Evolutionary conservation across 2,797 vertebrate genomes (phyloP), one percentile per base, ranked within the genome.

Genomic region (Carduelis carduelis): DNA sequence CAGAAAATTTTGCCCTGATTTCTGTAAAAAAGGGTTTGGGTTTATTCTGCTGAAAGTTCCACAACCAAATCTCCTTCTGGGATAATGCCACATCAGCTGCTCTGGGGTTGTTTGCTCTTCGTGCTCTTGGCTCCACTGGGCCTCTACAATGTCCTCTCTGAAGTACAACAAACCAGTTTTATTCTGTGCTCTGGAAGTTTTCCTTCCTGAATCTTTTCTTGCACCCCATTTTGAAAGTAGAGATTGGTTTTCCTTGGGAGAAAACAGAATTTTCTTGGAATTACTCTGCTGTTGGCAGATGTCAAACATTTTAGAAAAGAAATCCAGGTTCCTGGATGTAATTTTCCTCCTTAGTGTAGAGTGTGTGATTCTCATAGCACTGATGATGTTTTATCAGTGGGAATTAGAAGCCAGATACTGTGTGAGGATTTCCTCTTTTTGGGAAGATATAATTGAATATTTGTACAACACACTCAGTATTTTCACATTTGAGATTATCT

Each of bases 111-210:
- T 68, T 74, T 1, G 1, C 21, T 57, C 14, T 60, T 83, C 4
- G 0, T n/a, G 28, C 12, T 14, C 39, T 28, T 5, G 5, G 27
- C 27, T 90, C 8, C 3, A 0, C 3, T 46, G 30, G 2, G 0
- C 24, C 39, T 57, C 55, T 52, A 5, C 10, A 10, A 10, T 3
- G 24, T 47, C 53, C n/a, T 65, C 61, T 82, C 70, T 50, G 53
- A 69, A 64, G 26, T 21, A 53, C 7, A 72, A 77, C 22, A 27
- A 47, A 21, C 12, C 4, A 6, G 2, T 66, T 84, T 65, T 55
- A 6, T 43, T 47, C 13, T 26, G 41, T 57, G 34, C 71, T 76
- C 47, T 77, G 26, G 13, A 74, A 44, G 11, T 69, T 87, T 55
- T 56, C 44, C 15, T 63, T 93, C 23, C 14, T 26, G 11, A 53